phyloP scores from a whole-genome alignment of 2,113 vertebrate genomes.

The Rhynchomys soricoides region DNA sequence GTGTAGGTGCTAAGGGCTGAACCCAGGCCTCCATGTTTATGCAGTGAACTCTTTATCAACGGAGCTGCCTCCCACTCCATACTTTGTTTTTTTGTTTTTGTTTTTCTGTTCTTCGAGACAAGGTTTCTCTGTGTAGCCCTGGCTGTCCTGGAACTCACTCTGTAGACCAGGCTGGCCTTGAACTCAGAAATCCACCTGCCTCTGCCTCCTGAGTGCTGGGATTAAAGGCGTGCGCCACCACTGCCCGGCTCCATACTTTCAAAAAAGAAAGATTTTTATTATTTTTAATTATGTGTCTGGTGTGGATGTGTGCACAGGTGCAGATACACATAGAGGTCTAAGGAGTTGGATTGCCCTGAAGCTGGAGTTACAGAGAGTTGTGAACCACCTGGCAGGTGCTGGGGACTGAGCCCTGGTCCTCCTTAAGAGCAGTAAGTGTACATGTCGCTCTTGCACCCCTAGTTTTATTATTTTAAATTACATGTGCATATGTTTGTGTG shows the following conservation, averaged over 20 bases:
- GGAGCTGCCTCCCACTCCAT: no score
- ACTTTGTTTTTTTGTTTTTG: no score
- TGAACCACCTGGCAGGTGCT: neutral
- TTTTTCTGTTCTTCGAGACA: no score
- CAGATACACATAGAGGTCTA: neutral
- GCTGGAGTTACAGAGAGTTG: neutral
- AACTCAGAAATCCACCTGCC: no score
- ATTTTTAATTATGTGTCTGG: neutral
- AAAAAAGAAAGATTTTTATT: neutral
- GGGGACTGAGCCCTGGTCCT: neutral
- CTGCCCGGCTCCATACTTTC: no score
- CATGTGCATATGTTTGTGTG: neutral
- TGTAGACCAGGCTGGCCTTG: no score
- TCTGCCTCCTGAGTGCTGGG: no score
- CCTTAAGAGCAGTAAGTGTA: neutral
- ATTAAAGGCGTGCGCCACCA: no score
- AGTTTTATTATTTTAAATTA: neutral
- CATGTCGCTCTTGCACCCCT: neutral
- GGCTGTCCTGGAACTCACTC: no score
- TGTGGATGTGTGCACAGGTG: neutral
- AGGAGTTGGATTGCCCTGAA: neutral
- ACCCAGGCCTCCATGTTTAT: neutral
- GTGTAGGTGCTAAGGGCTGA: neutral
- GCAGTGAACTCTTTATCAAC: neutral
- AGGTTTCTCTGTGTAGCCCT: no score